Percentiles rank a stretch among this genome's conserved stretches.
Evolutionary conservation across 2,113 vertebrate genomes (phyloP).

Genomic region (Formicarius rufipectus): DNA sequence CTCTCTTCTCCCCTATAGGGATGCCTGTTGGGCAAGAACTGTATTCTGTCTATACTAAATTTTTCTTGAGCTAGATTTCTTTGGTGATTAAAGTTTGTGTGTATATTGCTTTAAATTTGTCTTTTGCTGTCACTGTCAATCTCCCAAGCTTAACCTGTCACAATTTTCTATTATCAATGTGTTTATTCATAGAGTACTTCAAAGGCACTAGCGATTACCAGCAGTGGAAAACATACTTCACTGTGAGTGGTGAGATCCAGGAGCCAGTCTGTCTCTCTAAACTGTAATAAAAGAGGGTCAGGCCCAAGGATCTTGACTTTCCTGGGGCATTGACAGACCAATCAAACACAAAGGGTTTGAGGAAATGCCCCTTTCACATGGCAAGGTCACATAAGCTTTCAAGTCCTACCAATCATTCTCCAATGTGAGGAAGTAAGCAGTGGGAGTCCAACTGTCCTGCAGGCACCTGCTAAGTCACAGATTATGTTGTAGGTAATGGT

Average conservation of each 20-base stretch:
- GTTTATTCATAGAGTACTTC: neutral
- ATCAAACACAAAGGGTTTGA: neutral
- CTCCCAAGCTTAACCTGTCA: neutral
- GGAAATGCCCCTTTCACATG: neutral
- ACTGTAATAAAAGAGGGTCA: rapidly evolving
- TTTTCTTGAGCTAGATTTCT: neutral
- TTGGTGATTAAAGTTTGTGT: neutral
- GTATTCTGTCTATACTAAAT: neutral
- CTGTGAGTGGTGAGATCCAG: neutral
- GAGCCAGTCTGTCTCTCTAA: neutral
- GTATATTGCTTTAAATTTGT: neutral
- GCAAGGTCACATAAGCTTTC: neutral
- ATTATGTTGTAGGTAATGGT: neutral
- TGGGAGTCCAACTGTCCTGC: neutral
- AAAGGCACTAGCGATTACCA: neutral
- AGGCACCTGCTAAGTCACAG: neutral
- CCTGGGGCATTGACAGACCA: neutral
- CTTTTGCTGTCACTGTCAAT: neutral
- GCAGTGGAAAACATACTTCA: neutral
- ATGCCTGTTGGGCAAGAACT: neutral
- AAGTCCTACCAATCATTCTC: neutral
- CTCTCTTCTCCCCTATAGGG: neutral
- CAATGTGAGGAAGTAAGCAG: rapidly evolving
- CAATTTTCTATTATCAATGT: neutral
- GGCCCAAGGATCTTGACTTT: neutral